Conservation (phyloP, 2,797 vertebrate species). For the Lithobates sylvaticus region DNA sequence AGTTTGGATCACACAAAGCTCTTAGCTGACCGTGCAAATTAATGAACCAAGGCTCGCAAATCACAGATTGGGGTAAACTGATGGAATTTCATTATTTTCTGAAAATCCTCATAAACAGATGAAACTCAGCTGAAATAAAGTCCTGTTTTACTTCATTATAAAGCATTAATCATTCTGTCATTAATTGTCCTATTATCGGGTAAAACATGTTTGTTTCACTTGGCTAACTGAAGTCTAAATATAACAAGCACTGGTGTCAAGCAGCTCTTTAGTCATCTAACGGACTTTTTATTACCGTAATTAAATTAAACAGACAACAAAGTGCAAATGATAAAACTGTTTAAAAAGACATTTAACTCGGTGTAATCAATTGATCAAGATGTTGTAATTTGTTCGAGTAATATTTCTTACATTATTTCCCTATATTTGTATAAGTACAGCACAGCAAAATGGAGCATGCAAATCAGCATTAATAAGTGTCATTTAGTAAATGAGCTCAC, state of each 20-base stretch:
- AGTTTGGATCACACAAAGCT: no score
- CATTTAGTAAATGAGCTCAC: constrained; percentile 29
- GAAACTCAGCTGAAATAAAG: not conserved
- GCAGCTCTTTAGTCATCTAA: not conserved
- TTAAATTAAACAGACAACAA: constrained; percentile 8
- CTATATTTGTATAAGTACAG: constrained; percentile 28
- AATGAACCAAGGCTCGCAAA: no score
- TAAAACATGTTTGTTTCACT: constrained; percentile 41
- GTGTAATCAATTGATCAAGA: constrained; percentile 44
- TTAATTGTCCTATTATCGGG: constrained; percentile 40
- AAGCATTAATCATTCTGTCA: constrained; percentile 34
- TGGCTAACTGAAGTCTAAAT: constrained; percentile 25
- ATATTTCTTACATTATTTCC: constrained; percentile 11
- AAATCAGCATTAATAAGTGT: constrained; percentile 46
- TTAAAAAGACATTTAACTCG: constrained; percentile 22
- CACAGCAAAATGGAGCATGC: constrained; percentile 30
- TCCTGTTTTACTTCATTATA: constrained; percentile 13
- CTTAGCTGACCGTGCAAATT: no score
- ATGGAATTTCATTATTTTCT: no score
- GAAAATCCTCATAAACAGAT: no score
- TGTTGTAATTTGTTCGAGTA: constrained; percentile 34
- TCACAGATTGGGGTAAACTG: no score
- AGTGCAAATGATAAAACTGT: constrained; percentile 27
- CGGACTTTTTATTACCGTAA: constrained; percentile 8
- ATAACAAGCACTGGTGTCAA: constrained; percentile 15